Evolutionary conservation across 2,797 vertebrate genomes (phyloP).

Genomic region (Amblyopsis hoosieri): DNA sequence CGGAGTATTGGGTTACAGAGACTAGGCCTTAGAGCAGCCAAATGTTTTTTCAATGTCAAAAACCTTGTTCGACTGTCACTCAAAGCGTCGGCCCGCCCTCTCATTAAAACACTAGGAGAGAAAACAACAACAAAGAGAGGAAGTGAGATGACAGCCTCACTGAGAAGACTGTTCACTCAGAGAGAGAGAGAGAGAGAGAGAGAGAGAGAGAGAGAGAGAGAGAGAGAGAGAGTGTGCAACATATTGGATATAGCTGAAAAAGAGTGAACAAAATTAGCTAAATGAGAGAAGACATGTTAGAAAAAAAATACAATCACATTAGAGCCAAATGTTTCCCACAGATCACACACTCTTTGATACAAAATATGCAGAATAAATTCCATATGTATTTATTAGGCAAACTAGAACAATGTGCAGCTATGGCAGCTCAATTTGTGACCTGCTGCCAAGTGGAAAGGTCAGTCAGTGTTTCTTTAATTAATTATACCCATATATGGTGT

Average conservation of each 20-base stretch:
- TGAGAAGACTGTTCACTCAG: slow-evolving; percentile 29
- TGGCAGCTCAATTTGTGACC: too few species aligned
- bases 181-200: slow-evolving; percentile 4
- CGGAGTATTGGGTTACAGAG: not conserved
- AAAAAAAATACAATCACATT: not conserved
- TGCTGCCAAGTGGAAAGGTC: too few species aligned
- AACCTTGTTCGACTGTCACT: slow-evolving; percentile 27
- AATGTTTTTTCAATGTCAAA: slow-evolving; percentile 15
- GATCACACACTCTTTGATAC: too few species aligned
- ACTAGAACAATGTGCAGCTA: too few species aligned
- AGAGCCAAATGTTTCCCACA: too few species aligned
- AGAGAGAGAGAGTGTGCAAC: slow-evolving; percentile 16
- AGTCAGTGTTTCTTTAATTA: too few species aligned
- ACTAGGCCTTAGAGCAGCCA: not conserved
- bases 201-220: slow-evolving; percentile 10
- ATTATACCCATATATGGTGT: too few species aligned
- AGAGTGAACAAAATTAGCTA: not conserved
- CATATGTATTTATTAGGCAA: too few species aligned
- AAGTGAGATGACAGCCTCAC: slow-evolving; percentile 54
- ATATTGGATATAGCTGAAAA: slow-evolving; percentile 21
- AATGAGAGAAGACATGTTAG: too few species aligned
- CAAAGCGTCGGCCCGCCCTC: slow-evolving; percentile 14
- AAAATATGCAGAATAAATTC: too few species aligned
- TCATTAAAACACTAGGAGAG: slow-evolving; percentile 21
- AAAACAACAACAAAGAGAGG: slow-evolving; percentile 56